A percentile compares a stretch with the other conserved stretches of the same genome.
phyloP scores from a whole-genome alignment of 2,888 invertebrate genomes.

The Agrilus biguttatus region DNA sequence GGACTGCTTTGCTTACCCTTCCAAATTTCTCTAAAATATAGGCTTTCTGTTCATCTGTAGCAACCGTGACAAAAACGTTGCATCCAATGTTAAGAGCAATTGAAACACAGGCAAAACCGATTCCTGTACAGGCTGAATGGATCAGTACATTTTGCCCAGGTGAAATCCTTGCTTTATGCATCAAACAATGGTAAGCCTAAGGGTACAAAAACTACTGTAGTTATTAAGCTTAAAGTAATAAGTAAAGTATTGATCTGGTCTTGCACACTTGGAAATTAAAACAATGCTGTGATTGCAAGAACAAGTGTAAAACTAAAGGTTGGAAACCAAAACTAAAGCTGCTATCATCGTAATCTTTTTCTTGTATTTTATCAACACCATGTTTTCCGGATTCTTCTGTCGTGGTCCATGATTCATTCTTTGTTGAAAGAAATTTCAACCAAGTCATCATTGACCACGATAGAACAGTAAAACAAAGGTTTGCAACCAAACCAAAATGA shows the following conservation, averaged over 20 bases:
- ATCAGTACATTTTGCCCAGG: conserved; percentile 36
- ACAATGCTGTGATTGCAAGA: not conserved
- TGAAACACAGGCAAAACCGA: conserved; percentile 57
- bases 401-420: no score
- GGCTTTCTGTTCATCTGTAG: conserved; percentile 28
- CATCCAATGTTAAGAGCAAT: conserved; percentile 44
- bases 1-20: conserved; percentile 16
- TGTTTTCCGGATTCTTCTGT: no score
- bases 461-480: not conserved
- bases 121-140: conserved; percentile 44
- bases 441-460: not conserved
- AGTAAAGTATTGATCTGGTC: no score
- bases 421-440: no score
- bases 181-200: conserved; percentile 29
- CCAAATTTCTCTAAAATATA: conserved; percentile 22
- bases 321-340: no score
- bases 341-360: no score
- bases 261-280: no score
- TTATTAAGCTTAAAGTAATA: no score
- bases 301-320: not conserved
- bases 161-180: conserved; percentile 26
- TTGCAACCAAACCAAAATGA: not conserved
- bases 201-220: conserved; percentile 10
- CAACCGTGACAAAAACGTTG: conserved; percentile 47
- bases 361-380: no score